Conservation (phyloP, 2,113 vertebrate genomes). For the Arizona elegans region DNA sequence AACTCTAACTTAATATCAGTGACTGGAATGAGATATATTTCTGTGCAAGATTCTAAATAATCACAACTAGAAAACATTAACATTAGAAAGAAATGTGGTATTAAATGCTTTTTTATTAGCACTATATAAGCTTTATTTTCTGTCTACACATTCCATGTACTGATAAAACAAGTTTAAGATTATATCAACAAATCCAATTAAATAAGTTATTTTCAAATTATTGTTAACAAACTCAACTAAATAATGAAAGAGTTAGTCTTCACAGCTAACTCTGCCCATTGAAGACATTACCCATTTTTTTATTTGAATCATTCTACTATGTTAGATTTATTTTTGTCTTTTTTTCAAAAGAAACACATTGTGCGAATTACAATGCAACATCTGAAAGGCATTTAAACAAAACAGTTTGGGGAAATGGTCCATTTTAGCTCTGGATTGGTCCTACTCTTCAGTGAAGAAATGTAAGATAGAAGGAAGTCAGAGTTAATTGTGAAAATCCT, state of each 20-base stretch:
- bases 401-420: not conserved
- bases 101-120: not conserved
- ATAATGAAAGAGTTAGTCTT: not conserved
- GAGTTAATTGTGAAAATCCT: conserved; percentile 32
- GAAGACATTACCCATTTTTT: not conserved
- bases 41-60: not conserved
- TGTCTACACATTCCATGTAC: not conserved
- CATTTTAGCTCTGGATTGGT: conserved; percentile 1
- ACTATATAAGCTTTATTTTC: not conserved
- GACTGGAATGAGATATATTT: not conserved
- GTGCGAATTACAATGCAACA: not conserved
- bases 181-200: not conserved
- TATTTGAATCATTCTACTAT: not conserved
- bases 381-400: not conserved
- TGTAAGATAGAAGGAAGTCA: conserved; percentile 24
- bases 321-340: not conserved
- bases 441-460: conserved; percentile 30
- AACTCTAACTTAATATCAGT: not conserved
- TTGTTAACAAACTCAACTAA: not conserved
- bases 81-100: conserved; percentile 15
- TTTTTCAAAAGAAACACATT: not conserved
- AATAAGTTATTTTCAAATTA: not conserved
- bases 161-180: not conserved
- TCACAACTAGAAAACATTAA: not conserved
- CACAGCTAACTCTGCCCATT: not conserved